Evolutionary conservation across 2,888 invertebrate species (phyloP), one percentile per base, ranked within the genome.

Genomic region (Panopea generosa): DNA sequence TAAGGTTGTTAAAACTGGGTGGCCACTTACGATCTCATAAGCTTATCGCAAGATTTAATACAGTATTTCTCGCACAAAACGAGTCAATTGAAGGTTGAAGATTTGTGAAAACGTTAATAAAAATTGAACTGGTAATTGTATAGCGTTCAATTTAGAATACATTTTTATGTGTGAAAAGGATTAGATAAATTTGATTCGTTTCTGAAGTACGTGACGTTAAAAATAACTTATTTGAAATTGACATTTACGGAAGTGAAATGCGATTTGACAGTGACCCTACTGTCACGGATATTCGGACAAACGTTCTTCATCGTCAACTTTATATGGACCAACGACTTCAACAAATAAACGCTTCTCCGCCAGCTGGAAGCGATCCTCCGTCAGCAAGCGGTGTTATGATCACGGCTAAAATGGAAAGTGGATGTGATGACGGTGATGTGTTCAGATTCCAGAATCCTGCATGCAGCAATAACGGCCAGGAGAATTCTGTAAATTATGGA

Each of bases 241-340:
- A 53, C 53, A 26, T 11, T 20, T 3, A 56, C 4, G 14, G 47
- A 45, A 47, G 18, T 77, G 69, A 52, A 50, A 86, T 86, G 86
- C 77, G 84, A 70, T 81, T 80, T 65, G 84, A 84, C 55, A 75
- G 82, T 65, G 82, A 82, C 27, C 20, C 73, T 60, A 49, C 61
- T 20, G 81, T 72, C 33, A 62, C 70, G 24, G 74, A 83, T 68
- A 40, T 65, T 33, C 65, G 73, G 62, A 77, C 76, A 22, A 75
- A 76, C 53, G 63, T 71, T 33, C 79, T 79, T 3, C 68, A 77
- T 27, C 62, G 63, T 40, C 50, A 66, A 29, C 9, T 60, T 16
- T 80, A 62, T 59, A 69, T 70, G 69, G 68, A 69, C 18, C 33
- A 70, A 7, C 38, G 57, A 11, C 43, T 49, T 14, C 69, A 73